Evolutionary conservation across 2,113 vertebrate species (phyloP), one percentile per base, ranked within the genome.

Genomic region (Ailurus styani): DNA sequence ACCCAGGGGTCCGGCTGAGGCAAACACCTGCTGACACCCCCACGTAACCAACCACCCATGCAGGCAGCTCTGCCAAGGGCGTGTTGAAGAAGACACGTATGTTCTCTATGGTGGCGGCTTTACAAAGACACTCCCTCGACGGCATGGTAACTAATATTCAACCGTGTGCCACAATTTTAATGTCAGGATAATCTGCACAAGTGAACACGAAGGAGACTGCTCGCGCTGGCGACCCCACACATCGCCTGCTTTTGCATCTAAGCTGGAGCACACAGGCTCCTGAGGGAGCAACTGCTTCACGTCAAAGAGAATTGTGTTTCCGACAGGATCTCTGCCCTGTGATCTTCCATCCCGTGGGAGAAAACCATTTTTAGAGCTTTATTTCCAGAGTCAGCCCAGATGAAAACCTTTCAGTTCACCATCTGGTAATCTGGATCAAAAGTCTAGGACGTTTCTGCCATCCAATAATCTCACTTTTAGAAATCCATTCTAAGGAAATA

Each of bases 331-430:
- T 84, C 31, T 73, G 54, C 72, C 52, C 72, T 54, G 20, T 37
- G 60, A 60, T 6, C 23, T 34, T 62, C 68, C 42, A 37, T 70
- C 73, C 68, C 12, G 1, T 14, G n/a, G 40, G 45, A 92, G 54
- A 70, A 25, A 83, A 5, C 6, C 75, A 55, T 81, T 95, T 97
- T 93, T 54, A 86, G 68, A 87, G 81, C 25, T 88, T 95, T 79
- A 70, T 85, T 91, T 95, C 82, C 72, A 73, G 40, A 52, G 8
- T 40, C 25, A 82, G 34, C 68, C 55, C 62, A 85, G 68, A 40
- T 47, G 42, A 79, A 25, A 45, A 12, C 34, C n/a, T 82, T 31
- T 70, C 75, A 31, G 31, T 31, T 79, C n/a, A n/a, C 83, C 45
- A 77, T 25, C 8, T 47, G 47, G 57, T 64, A 78, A 42, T n/a